phyloP scores from a whole-genome alignment of 2,113 vertebrate genomes.

The cattle (Bos taurus) region DNA sequence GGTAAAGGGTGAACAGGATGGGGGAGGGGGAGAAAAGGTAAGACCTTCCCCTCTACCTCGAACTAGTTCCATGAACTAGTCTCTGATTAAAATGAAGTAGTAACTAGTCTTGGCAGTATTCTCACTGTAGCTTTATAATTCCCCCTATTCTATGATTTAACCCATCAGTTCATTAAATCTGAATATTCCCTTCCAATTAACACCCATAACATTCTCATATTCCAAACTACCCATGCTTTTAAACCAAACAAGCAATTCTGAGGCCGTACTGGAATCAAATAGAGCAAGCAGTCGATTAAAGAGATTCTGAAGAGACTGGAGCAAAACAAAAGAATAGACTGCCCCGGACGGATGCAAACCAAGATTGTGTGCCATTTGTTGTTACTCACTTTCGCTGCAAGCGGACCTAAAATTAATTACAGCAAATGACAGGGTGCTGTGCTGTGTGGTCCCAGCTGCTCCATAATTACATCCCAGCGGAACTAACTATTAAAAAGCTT shows the following conservation, averaged over 20 bases:
- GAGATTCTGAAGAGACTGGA: neutral
- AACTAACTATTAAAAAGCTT: constrained; percentile 41
- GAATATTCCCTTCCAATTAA: constrained; percentile 15
- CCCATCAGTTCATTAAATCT: neutral
- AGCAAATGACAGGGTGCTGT: constrained; percentile 37
- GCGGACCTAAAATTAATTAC: constrained; percentile 58
- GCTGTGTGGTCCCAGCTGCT: constrained; percentile 60
- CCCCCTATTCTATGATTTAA: neutral
- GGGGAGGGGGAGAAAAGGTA: neutral
- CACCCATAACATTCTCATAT: neutral
- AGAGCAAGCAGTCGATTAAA: constrained; percentile 12
- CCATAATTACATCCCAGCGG: constrained; percentile 36
- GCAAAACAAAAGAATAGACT: neutral
- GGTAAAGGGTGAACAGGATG: constrained; percentile 30
- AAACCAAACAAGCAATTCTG: constrained; percentile 21
- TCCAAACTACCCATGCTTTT: constrained; percentile 8
- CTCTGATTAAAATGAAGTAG: constrained; percentile 27
- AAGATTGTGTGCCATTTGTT: constrained; percentile 24
- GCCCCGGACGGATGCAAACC: neutral
- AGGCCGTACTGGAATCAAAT: neutral
- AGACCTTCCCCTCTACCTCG: constrained; percentile 52
- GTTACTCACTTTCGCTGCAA: constrained; percentile 35
- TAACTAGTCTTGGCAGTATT: neutral
- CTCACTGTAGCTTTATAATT: neutral
- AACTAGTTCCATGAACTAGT: constrained; percentile 57